phyloP scores from a whole-genome alignment of 35 echinoderm and acorn worm species.

The Lytechinus variegatus region DNA sequence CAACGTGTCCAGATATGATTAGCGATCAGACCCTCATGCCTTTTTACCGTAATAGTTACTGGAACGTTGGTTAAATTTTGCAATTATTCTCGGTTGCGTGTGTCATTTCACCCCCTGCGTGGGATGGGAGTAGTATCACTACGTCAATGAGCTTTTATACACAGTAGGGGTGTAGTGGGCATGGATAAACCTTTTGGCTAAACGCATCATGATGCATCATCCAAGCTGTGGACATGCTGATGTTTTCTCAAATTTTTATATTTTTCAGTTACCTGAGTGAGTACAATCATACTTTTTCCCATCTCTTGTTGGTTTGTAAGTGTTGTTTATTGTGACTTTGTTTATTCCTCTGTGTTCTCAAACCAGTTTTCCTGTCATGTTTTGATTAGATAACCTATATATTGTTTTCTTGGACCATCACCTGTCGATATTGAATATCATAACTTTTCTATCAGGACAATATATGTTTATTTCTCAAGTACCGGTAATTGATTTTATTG shows the following conservation, averaged over 20 bases:
- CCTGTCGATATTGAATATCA: too few species aligned
- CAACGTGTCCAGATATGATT: neutral
- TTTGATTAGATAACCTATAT: too few species aligned
- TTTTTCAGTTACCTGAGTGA: neutral
- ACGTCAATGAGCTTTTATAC: neutral
- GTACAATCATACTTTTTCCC: neutral
- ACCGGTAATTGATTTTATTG: too few species aligned
- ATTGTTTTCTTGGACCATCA: too few species aligned
- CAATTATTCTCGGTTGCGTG: neutral
- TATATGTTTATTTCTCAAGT: too few species aligned
- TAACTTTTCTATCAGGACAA: too few species aligned
- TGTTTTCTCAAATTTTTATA: neutral
- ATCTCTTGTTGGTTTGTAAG: neutral
- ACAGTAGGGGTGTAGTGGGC: neutral
- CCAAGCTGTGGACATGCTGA: neutral
- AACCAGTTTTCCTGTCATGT: too few species aligned
- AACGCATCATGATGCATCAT: neutral
- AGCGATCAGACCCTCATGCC: neutral
- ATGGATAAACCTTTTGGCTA: neutral
- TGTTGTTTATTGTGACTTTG: too few species aligned
- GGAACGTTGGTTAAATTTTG: neutral
- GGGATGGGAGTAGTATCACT: neutral
- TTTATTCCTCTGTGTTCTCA: too few species aligned
- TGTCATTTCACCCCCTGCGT: neutral
- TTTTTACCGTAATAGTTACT: neutral